Percentiles rank a stretch among this genome's conserved stretches.
Evolutionary conservation across 2,888 invertebrate species (phyloP).

Genomic region (Agrochola macilenta): DNA sequence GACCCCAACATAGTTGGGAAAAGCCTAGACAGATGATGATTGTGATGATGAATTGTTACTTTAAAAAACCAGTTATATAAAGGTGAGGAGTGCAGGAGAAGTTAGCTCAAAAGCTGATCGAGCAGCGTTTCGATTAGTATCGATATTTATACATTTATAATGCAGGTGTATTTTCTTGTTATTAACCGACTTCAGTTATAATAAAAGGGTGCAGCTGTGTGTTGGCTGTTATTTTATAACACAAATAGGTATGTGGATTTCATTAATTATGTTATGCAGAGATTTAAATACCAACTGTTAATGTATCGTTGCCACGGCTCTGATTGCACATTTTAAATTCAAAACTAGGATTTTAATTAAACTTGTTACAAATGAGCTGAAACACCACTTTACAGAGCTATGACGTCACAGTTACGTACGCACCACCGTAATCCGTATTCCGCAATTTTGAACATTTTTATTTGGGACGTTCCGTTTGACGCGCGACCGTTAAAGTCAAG

Average conservation of each 20-base stretch:
- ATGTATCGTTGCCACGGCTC: not conserved
- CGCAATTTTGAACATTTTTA: conserved; percentile 41
- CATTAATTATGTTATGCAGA: not conserved
- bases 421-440: conserved; percentile 28
- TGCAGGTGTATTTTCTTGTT: not conserved
- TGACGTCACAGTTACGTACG: conserved; percentile 27
- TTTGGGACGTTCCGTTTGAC: conserved; percentile 46
- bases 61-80: not conserved
- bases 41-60: not conserved
- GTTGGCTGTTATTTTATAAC: not conserved
- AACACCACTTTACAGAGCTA: not conserved
- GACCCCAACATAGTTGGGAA: not conserved
- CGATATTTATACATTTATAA: not conserved
- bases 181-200: not conserved
- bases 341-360: not conserved
- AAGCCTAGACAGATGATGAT: no score
- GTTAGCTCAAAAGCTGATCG: not conserved
- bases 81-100: not conserved
- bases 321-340: not conserved
- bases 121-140: no score
- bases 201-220: not conserved
- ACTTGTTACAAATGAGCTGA: not conserved
- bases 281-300: not conserved
- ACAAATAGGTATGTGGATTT: not conserved
- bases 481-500: conserved; percentile 46